phyloP scores from a whole-genome alignment of 2,888 invertebrate species.

The Coleophora flavipennella region DNA sequence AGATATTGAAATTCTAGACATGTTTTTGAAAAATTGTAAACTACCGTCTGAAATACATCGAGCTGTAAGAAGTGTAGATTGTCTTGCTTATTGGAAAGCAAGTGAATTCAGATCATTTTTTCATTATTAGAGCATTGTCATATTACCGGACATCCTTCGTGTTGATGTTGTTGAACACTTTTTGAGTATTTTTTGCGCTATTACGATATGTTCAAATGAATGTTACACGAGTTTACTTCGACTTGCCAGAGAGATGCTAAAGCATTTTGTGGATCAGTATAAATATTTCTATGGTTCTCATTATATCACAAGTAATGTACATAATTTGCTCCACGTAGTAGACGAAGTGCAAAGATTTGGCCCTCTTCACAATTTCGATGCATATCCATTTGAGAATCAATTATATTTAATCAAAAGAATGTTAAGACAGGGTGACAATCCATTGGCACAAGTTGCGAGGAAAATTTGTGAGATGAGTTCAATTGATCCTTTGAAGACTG shows the following conservation, averaged over 20 bases:
- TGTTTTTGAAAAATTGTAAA: slow-evolving; percentile 7
- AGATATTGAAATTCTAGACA: slow-evolving; percentile 8
- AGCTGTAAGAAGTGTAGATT: slow-evolving; percentile 2
- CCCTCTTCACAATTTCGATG: slow-evolving; percentile 6
- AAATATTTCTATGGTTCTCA: neutral
- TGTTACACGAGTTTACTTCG: neutral
- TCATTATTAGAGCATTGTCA: slow-evolving; percentile 6
- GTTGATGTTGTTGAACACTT: slow-evolving; percentile 4
- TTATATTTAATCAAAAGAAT: slow-evolving; percentile 11
- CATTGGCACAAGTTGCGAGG: slow-evolving; percentile 12
- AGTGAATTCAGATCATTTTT: slow-evolving; percentile 8
- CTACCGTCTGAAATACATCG: slow-evolving; percentile 7
- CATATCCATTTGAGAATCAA: slow-evolving; percentile 15
- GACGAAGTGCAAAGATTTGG: slow-evolving; percentile 11
- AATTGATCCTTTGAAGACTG: neutral
- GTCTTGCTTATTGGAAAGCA: slow-evolving; percentile 9
- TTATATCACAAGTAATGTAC: no score
- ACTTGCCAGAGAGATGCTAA: neutral
- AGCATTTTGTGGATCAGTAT: slow-evolving; percentile 1
- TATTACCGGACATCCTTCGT: slow-evolving; percentile 1
- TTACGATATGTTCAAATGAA: slow-evolving; percentile 8
- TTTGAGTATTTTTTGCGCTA: slow-evolving; percentile 4
- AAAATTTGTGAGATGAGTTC: slow-evolving; percentile 6
- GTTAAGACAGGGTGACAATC: slow-evolving; percentile 12
- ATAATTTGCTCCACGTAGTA: slow-evolving; percentile 8